Evolutionary conservation across 1,140 invertebrate genomes (phyloP), one percentile per base, ranked within the genome.

Genomic region (Macrotrachela quadricornifera): DNA sequence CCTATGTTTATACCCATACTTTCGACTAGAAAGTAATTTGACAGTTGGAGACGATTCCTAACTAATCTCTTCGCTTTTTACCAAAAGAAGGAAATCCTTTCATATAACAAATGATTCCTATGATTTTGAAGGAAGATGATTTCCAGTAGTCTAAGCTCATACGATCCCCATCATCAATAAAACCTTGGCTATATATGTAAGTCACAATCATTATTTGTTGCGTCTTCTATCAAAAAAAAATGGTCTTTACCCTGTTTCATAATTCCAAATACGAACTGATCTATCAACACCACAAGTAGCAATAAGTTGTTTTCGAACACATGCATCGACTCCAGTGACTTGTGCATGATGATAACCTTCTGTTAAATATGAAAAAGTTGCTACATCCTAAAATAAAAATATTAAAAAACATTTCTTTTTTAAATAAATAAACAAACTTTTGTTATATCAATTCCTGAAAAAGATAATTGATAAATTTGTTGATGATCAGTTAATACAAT

Each of bases 181-280:
- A n/a, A n/a, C n/a, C n/a, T n/a, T n/a, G n/a, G n/a, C n/a, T n/a
- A n/a, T n/a, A n/a, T n/a, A n/a, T n/a, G n/a, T n/a, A n/a, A n/a
- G n/a, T n/a, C n/a, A n/a, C n/a, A n/a, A n/a, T n/a, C n/a, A n/a
- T n/a, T n/a, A n/a, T n/a, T n/a, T n/a, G n/a, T n/a, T n/a, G n/a
- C n/a, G n/a, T n/a, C n/a, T n/a, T n/a, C n/a, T n/a, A n/a, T n/a
- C n/a, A 30, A 30, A 30, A 30, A 30, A 30, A 8, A 30, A 30
- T 30, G 21, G 21, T 30, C 21, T 30, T 30, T 59, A 67, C 64
- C 66, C 68, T 0, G 77, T 81, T 63, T 85, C 79, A 59, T 83
- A 88, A 62, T 91, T 85, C 85, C 86, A 91, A 13, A 92, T 74
- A 46, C 82, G 74, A 38, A 91, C 75, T 30, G 79, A 84, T 51